Evolutionary conservation across 2,113 vertebrate species (phyloP), one percentile per base, ranked within the genome.

Genomic region (Heliornis fulica): DNA sequence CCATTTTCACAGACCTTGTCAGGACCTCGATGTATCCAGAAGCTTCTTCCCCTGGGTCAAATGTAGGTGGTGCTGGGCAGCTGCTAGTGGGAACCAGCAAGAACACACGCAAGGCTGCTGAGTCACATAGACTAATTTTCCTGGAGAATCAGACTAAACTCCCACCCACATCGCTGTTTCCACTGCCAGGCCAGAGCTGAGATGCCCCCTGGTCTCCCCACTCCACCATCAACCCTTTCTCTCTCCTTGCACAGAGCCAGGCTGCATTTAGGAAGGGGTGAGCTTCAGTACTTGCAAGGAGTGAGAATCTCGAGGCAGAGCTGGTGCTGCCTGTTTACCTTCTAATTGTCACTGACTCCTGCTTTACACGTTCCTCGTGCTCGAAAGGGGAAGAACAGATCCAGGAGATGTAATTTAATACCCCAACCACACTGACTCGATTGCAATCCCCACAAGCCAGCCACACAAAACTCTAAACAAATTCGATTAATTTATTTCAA

Each of bases 401-500:
- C 92, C 87, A 84, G 70, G 77, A 91, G 60, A 86, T 68, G 83
- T 87, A 94, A 96, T 94, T 94, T 96, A 94, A 96, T 92, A 56
- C 87, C 74, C 92, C 89, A 96, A 95, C 91, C 60, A 95, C 56
- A 43, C 45, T 21, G 16, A 11, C 59, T 81, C 97, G 97, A 96
- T 91, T 96, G 89, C 94, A 85, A 95, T 93, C 53, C 92, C 72
- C 70, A 69, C 61, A 96, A 96, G 77, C 89, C 84, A 93, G 87
- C 90, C 81, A 78, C 85, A 96, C 59, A 94, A 92, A 92, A 90
- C 93, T 86, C 85, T 85, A 89, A 95, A 97, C 94, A 97, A 96
- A 91, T 96, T 96, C 40, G 29, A 98, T 96, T 96, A 96, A 96
- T 95, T 89, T 94, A 90, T 96, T 98, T 97, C 86, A 92, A 94